Conservation (phyloP, 1,140 invertebrate genomes). For the Drosophila tsacasi region DNA sequence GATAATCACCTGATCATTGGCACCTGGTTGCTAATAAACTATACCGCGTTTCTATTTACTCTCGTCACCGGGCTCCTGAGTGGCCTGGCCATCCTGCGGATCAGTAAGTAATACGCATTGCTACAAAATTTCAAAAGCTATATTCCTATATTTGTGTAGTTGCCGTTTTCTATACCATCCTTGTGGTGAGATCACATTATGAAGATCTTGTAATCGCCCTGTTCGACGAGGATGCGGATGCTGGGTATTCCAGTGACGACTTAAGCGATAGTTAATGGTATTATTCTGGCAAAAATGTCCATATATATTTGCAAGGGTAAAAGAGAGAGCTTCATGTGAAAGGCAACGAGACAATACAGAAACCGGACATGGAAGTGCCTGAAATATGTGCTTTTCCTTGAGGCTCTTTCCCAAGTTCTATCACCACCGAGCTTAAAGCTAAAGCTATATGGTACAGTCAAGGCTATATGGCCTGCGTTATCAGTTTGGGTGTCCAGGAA, state of each 20-base stretch:
- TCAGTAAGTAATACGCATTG: slow-evolving; percentile 1
- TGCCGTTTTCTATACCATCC: slow-evolving; percentile 9
- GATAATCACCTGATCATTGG: slow-evolving; percentile 12
- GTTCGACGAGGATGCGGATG: background rate
- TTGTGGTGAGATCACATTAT: slow-evolving; percentile 40
- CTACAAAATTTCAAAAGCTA: background rate
- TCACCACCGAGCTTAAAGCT: background rate
- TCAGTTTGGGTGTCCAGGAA: background rate
- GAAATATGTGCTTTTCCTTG: background rate
- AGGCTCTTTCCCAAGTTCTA: too few species aligned
- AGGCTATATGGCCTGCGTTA: background rate
- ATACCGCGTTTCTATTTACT: slow-evolving; percentile 23
- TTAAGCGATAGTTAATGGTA: background rate
- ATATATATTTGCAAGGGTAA: background rate
- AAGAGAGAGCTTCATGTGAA: background rate
- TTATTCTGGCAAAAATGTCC: background rate
- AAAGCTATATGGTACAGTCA: background rate
- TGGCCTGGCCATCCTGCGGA: slow-evolving; percentile 1
- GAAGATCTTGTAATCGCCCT: background rate
- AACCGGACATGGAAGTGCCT: background rate
- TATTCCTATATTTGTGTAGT: background rate
- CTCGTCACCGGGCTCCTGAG: slow-evolving; percentile 33
- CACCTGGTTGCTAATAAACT: slow-evolving; percentile 36
- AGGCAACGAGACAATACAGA: background rate
- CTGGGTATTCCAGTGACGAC: background rate